A percentile compares a stretch with the other conserved stretches of the same genome.
Evolutionary conservation across 2,888 invertebrate species (phyloP).

Genomic region (Trilocha varians): DNA sequence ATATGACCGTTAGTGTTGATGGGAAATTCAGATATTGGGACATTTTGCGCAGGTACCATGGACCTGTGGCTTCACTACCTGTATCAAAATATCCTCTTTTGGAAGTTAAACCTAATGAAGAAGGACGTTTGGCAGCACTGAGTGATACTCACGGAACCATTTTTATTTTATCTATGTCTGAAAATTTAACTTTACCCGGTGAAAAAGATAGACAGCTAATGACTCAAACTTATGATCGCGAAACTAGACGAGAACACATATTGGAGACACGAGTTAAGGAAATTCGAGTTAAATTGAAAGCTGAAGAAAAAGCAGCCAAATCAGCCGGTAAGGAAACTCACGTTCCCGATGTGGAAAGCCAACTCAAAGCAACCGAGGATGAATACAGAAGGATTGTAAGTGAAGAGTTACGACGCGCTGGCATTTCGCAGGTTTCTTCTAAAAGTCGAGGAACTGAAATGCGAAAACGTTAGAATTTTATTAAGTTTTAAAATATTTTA

Average conservation of each 20-base stretch:
- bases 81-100: slow-evolving; percentile 67
- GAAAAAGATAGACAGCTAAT: slow-evolving; percentile 80
- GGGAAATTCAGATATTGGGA: slow-evolving; percentile 87
- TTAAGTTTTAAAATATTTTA: neutral
- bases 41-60: slow-evolving; percentile 78
- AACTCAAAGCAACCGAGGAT: slow-evolving; percentile 36
- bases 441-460: slow-evolving; percentile 5
- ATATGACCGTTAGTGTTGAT: slow-evolving; percentile 51
- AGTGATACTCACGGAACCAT: slow-evolving; percentile 79
- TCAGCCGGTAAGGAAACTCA: slow-evolving; percentile 17
- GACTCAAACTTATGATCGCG: slow-evolving; percentile 84
- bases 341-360: slow-evolving; percentile 21
- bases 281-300: slow-evolving; percentile 72
- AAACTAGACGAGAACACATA: slow-evolving; percentile 88
- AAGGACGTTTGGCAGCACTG: slow-evolving; percentile 72
- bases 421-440: slow-evolving; percentile 6
- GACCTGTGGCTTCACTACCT: slow-evolving; percentile 77
- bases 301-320: slow-evolving; percentile 40
- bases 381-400: slow-evolving; percentile 56
- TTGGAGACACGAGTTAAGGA: slow-evolving; percentile 88
- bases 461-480: slow-evolving; percentile 12
- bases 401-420: slow-evolving; percentile 23
- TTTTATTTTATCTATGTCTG: slow-evolving; percentile 76
- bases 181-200: slow-evolving; percentile 75
- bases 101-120: slow-evolving; percentile 76